Base-by-base conservation (phyloP, 2,797 vertebrate species). In the Adelosebastes latens region DNA sequence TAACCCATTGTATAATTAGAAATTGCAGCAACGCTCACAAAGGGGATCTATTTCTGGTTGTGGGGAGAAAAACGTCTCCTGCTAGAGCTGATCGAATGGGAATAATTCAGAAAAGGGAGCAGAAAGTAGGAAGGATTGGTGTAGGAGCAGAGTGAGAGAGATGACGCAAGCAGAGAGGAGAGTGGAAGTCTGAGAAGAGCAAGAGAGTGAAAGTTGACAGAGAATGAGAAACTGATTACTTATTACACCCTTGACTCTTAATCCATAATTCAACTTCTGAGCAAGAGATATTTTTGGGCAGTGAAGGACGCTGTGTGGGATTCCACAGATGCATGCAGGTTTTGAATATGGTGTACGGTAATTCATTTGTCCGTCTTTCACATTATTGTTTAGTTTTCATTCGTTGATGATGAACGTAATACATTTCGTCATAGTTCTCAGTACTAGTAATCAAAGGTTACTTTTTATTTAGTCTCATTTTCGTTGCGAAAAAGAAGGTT, bases 141-240 rank as follows among this genome's bases (percentile, higher is more conserved):
- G 55, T 56, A 66, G 59, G 79, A 71, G 74, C 13, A 46, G 63
- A 77, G 71, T 74, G 25, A 64, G 76, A 61, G 56, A 61, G 49
- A 71, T 75, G 75, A 80, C 18, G 52, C 61, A 70, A 79, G 75
- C 62, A 72, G 70, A 78, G 68, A 70, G 49, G 55, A 66, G 59
- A 65, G 63, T 25, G 63, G 74, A 83, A 53, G 64, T 62, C 59
- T 79, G 71, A 85, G 65, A 72, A 61, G 59, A 86, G 83, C 27
- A 60, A 77, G 75, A 78, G 73, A 87, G 80, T 60, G 69, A 80
- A 82, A 88, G 77, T 78, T 79, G 84, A 88, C 75, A 71, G 79
- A 84, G 82, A 89, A 81, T 73, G 75, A 90, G 86, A 90, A 85
- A 85, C 77, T 86, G 84, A 91, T 75, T 61, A 63, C 12, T 25